Evolutionary conservation across 2,797 vertebrate species (phyloP).

Genomic region (Sebastes cheni): DNA sequence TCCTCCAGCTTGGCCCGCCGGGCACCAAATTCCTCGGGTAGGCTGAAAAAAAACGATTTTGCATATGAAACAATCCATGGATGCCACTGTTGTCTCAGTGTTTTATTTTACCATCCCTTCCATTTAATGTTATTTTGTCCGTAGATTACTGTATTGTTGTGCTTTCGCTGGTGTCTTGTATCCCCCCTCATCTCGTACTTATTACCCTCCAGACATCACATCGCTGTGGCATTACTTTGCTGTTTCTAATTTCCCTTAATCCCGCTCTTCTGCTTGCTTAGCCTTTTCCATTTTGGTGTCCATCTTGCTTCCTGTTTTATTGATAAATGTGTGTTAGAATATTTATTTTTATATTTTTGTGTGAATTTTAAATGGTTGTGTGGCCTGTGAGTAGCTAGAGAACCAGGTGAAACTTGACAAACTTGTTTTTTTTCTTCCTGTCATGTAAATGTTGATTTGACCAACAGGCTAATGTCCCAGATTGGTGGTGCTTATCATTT

Average conservation of each 20-base stretch:
- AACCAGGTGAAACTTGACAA: background rate
- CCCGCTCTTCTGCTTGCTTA: conserved; percentile 19
- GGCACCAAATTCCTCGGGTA: conserved; percentile 99
- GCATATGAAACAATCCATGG: conserved; percentile 90
- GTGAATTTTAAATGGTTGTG: conserved; percentile 50
- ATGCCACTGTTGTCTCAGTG: conserved; percentile 77
- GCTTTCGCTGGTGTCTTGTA: conserved; percentile 38
- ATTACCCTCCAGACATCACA: conserved; percentile 48
- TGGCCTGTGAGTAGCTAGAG: conserved; percentile 8
- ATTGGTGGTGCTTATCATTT: background rate
- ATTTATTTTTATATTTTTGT: background rate
- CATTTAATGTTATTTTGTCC: conserved; percentile 34
- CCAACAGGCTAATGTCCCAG: background rate
- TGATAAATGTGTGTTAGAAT: background rate
- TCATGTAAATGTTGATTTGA: background rate
- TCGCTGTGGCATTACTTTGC: conserved; percentile 55
- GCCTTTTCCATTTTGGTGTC: conserved; percentile 18
- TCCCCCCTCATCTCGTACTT: conserved; percentile 57
- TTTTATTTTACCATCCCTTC: conserved; percentile 64
- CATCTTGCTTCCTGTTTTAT: conserved; percentile 22
- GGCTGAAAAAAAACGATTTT: conserved; percentile 75
- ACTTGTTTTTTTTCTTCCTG: background rate
- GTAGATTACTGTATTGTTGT: conserved; percentile 63
- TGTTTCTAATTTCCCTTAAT: background rate
- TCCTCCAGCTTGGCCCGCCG: conserved; percentile 99